phyloP scores from a whole-genome alignment of 1,140 invertebrate genomes.

The Riptortus pedestris region DNA sequence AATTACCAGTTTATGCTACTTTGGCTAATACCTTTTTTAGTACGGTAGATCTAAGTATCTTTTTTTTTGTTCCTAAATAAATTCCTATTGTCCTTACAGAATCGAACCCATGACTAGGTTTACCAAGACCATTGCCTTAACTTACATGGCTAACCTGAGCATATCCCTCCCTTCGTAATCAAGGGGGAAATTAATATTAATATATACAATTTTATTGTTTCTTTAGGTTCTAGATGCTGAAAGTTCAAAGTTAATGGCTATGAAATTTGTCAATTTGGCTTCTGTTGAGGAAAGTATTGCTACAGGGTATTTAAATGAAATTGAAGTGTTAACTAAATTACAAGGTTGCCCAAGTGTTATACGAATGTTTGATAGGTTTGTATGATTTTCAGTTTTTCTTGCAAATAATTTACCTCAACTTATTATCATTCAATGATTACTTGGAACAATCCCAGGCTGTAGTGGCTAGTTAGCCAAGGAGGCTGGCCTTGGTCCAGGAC shows the following conservation, averaged over 20 bases:
- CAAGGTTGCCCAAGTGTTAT: conserved; percentile 76
- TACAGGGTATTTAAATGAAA: conserved; percentile 82
- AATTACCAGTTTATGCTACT: no score
- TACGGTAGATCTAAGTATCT: no score
- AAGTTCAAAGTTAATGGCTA: conserved; percentile 30
- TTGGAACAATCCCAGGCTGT: background rate
- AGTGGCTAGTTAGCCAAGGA: conserved; percentile 20
- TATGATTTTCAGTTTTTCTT: no score
- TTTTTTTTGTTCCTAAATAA: no score
- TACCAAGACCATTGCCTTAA: no score
- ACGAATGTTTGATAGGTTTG: conserved; percentile 80
- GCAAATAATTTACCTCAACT: conserved; percentile 4
- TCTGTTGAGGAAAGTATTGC: conserved; percentile 57
- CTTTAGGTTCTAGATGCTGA: conserved; percentile 31
- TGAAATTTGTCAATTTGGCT: conserved; percentile 49
- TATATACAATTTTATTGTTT: background rate
- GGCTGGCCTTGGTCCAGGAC: no score
- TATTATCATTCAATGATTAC: background rate
- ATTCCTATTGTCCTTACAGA: no score
- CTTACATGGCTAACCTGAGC: no score
- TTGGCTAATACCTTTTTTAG: no score
- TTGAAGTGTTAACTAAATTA: conserved; percentile 68
- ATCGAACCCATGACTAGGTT: no score
- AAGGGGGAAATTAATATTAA: no score
- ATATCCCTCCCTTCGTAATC: no score